Conservation (phyloP, 53 echinoderm and acorn worm genomes). For the Stichopus horrens region DNA sequence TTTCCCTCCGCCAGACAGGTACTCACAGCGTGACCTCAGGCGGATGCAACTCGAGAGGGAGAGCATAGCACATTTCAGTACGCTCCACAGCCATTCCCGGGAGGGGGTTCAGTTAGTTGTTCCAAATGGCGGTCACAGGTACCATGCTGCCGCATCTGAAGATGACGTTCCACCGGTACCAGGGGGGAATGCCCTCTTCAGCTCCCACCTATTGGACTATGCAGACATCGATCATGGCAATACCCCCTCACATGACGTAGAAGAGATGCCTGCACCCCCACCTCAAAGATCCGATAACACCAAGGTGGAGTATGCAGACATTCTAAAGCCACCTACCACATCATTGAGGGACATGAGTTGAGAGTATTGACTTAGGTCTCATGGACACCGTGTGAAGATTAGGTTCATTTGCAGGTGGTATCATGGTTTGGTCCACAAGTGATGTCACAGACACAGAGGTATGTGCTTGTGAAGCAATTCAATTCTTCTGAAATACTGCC, state of each 20-base stretch:
- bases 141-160: background rate
- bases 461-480: no score
- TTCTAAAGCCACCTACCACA: conserved; percentile 39
- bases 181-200: conserved; percentile 19
- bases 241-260: background rate
- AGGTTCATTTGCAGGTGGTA: no score
- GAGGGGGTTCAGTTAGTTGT: background rate
- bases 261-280: conserved; percentile 17
- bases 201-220: conserved; percentile 40
- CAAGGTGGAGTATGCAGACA: conserved; percentile 46
- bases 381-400: no score
- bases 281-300: conserved; percentile 16
- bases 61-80: conserved; percentile 19
- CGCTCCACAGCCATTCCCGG: background rate
- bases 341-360: conserved; percentile 44
- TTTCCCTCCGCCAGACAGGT: conserved; percentile 39
- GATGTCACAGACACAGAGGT: no score
- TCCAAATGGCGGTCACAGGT: conserved; percentile 22
- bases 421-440: no score
- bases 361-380: background rate
- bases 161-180: conserved; percentile 40
- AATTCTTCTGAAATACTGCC: no score
- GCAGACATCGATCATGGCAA: conserved; percentile 43
- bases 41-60: conserved; percentile 24
- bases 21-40: background rate